phyloP scores from a whole-genome alignment of 1,140 invertebrate genomes.

The Chionoecetes opilio region DNA sequence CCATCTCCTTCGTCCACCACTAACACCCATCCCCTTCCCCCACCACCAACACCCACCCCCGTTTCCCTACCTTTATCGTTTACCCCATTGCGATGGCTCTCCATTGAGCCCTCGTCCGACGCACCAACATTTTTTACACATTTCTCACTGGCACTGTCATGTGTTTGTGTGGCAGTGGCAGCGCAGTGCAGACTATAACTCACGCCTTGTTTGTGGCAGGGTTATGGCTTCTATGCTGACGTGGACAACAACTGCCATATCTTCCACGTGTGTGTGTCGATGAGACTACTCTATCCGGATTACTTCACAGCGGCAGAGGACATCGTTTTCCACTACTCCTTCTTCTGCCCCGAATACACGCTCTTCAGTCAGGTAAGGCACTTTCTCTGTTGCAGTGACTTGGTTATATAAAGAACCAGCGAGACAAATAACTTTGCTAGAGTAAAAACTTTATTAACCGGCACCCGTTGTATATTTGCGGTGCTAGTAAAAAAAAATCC shows the following conservation, averaged over 20 bases:
- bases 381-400: background rate
- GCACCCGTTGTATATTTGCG: no score
- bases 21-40: no score
- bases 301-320: slow-evolving; percentile 48
- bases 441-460: no score
- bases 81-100: no score
- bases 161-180: background rate
- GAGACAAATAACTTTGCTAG: no score
- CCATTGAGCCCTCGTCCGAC: no score
- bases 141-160: background rate
- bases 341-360: slow-evolving; percentile 64
- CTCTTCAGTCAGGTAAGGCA: slow-evolving; percentile 60
- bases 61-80: no score
- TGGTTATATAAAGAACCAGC: no score
- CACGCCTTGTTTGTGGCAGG: slow-evolving; percentile 23
- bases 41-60: no score
- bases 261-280: slow-evolving; percentile 68
- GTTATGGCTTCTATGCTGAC: slow-evolving; percentile 66
- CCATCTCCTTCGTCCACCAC: no score
- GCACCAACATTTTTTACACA: no score
- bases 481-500: no score
- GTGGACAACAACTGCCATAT: slow-evolving; percentile 66
- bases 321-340: slow-evolving; percentile 58
- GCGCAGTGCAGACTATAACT: background rate
- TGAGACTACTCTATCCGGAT: slow-evolving; percentile 49